Conservation (phyloP, 2,113 vertebrate genomes). For the Lota lota region DNA sequence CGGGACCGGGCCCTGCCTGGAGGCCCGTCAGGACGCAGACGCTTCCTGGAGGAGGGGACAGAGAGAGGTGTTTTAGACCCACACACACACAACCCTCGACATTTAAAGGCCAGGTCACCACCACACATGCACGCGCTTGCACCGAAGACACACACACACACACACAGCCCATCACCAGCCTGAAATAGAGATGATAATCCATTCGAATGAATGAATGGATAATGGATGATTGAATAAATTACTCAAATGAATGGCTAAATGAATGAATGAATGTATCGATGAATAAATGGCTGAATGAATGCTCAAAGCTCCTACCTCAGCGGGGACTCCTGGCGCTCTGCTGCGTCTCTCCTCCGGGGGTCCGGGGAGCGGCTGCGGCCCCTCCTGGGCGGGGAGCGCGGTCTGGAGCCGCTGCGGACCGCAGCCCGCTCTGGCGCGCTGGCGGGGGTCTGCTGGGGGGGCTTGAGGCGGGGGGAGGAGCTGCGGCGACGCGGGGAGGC, state of each 20-base stretch:
- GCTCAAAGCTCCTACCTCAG: slow-evolving; percentile 73
- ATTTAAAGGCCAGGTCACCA: no score
- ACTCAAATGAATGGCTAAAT: no score
- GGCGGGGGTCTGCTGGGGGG: slow-evolving; percentile 71
- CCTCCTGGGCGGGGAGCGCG: slow-evolving; percentile 80
- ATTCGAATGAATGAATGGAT: no score
- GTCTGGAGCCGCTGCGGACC: slow-evolving; percentile 85
- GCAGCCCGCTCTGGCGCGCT: slow-evolving; percentile 75
- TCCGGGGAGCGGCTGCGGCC: slow-evolving; percentile 88
- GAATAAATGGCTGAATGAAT: no score
- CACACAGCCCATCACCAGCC: not conserved
- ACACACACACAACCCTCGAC: no score
- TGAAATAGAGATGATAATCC: no score
- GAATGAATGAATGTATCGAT: no score
- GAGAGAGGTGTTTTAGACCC: no score
- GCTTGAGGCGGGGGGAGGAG: slow-evolving; percentile 83
- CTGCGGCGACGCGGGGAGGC: slow-evolving; percentile 81
- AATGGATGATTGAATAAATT: no score
- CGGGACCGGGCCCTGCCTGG: slow-evolving; percentile 73
- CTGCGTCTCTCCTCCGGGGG: slow-evolving; percentile 80
- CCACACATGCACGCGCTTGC: not conserved
- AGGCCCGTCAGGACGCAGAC: slow-evolving; percentile 52
- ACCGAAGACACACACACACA: not conserved
- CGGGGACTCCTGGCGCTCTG: slow-evolving; percentile 84
- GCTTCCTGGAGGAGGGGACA: slow-evolving; percentile 66